Base-by-base conservation (phyloP, 2,113 vertebrate genomes). In the Sisor rabdophorus region DNA sequence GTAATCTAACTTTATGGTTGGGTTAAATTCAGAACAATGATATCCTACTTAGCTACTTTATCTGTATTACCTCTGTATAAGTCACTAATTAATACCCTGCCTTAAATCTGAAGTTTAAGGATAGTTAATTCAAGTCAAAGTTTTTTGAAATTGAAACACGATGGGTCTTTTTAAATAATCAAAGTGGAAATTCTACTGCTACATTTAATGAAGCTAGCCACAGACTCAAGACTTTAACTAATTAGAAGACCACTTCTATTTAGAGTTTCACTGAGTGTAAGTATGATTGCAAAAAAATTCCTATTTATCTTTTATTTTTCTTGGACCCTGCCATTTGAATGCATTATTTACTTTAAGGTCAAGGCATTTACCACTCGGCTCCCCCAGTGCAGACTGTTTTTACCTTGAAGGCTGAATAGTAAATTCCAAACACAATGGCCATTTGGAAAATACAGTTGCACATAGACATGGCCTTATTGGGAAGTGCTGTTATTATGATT, bases 41-140 rank as follows among this genome's bases (percentile, higher is more conserved):
- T 68, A 24, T 67, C 65, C 44, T 59, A 71, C 59, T 72, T 48
- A 17, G 17, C 40, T 28, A n/a, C n/a, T n/a, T 22, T 75, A 55
- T 58, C 32, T 12, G 50, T 50, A 36, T n/a, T 60, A 3, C 58
- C 32, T 61, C 56, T 26, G n/a, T n/a, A n/a, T n/a, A n/a, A 65
- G 58, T 40, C 84, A 87, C 89, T 86, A 84, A 86, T 88, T 90
- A 87, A 91, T 91, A 84, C 84, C 87, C 71, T 40, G 9, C 3
- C 73, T 81, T 85, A 81, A 24, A 68, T 80, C 52, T 19, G 68
- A 71, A 85, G 83, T 77, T 87, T 80, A 58, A 80, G 76, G 76
- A 64, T 5, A 74, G 50, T 60, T 28, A 61, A 63, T 71, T 12
- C 53, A 32, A 82, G 75, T 26, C 40, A 30, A 74, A 26, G 82